A percentile compares a stretch with the other conserved stretches of the same genome.
These are phyloP conservation scores for Hyla sarda DNA, from an alignment of 2,113 vertebrate genomes.

Conservation along the genomic window DNA sequence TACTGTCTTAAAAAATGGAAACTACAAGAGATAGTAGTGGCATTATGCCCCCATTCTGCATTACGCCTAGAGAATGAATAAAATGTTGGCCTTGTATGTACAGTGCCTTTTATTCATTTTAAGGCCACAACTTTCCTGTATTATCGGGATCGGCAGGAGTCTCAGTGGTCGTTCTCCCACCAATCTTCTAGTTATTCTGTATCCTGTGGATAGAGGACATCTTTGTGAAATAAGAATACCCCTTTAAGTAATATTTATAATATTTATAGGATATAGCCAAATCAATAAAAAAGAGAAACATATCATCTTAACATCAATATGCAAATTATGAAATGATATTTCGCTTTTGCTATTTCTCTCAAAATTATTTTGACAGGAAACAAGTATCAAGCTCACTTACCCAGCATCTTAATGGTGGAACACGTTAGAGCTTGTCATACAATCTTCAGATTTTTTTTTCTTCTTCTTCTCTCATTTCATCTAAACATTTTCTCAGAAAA, in stretches of 20 bases:
- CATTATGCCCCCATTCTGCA: too few relatives aligned
- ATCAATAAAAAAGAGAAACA: neutral
- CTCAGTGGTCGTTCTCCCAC: too few relatives aligned
- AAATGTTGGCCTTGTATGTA: too few relatives aligned
- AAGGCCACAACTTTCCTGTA: too few relatives aligned
- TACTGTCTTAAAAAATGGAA: too few relatives aligned
- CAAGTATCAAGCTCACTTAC: constrained; percentile 1
- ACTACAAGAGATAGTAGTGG: too few relatives aligned
- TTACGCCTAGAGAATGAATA: too few relatives aligned
- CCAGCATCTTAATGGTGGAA: neutral
- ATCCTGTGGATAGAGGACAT: too few relatives aligned
- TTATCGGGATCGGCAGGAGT: too few relatives aligned
- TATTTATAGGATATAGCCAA: neutral
- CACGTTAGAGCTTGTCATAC: neutral
- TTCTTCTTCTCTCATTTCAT: neutral
- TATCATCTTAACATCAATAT: neutral
- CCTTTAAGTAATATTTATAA: neutral
- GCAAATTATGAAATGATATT: neutral
- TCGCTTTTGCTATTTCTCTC: neutral
- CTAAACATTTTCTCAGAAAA: neutral
- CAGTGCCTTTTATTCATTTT: too few relatives aligned
- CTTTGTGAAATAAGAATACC: too few relatives aligned
- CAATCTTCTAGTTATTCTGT: too few relatives aligned
- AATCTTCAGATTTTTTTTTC: constrained; percentile 2
- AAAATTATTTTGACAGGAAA: constrained; percentile 26